Evolutionary conservation across 2,113 vertebrate genomes (phyloP).

Genomic region (Catharus bicknelli): DNA sequence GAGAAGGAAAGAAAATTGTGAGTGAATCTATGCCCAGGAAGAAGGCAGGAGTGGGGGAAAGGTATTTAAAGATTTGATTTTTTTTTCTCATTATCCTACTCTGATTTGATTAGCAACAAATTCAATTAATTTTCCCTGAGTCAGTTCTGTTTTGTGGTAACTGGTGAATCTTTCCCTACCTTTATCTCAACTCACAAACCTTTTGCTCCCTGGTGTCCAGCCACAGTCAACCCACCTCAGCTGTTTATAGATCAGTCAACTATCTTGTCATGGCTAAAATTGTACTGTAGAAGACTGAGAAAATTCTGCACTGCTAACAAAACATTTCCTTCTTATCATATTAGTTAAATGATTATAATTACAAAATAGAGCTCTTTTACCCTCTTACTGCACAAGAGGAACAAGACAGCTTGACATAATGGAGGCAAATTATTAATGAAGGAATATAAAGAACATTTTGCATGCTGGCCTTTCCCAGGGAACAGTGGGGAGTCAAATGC

Average conservation of each 20-base stretch:
- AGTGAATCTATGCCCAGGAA: background rate
- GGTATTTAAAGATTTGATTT: background rate
- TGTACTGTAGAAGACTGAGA: background rate
- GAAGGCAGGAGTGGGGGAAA: background rate
- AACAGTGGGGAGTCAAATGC: background rate
- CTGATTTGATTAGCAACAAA: background rate
- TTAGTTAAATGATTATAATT: background rate
- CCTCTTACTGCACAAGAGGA: background rate
- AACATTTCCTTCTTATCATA: background rate
- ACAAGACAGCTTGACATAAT: conserved; percentile 1
- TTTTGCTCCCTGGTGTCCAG: background rate
- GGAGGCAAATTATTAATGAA: conserved; percentile 1
- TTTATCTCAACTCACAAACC: background rate
- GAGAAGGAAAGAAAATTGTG: background rate
- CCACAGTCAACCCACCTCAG: background rate
- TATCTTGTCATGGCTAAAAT: background rate
- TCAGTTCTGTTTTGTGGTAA: background rate
- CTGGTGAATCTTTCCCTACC: background rate
- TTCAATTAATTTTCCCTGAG: background rate
- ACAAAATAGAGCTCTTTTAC: conserved; percentile 11
- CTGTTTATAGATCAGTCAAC: background rate
- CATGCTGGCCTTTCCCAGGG: background rate
- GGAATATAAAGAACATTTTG: background rate
- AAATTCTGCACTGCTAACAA: background rate
- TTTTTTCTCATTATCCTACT: background rate